phyloP scores from a whole-genome alignment of 1,140 invertebrate species.

The Tetraneura akinire region DNA sequence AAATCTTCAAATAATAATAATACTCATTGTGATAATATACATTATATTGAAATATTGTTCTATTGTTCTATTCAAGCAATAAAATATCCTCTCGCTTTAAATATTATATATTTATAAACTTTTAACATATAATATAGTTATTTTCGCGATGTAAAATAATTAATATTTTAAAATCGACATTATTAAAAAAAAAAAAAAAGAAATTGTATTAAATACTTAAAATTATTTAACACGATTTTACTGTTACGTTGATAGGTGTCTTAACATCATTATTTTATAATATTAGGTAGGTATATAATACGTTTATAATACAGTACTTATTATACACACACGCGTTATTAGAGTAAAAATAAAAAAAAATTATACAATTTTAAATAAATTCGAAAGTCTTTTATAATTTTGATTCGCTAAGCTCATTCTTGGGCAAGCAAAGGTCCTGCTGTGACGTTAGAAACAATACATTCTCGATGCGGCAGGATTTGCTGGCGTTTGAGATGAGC shows the following conservation, averaged over 20 bases:
- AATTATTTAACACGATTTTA: neutral
- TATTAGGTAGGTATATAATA: too few species aligned
- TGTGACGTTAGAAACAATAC: slow-evolving; percentile 51
- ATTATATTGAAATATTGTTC: too few species aligned
- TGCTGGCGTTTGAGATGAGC: slow-evolving; percentile 24
- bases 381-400: slow-evolving; percentile 46
- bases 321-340: neutral
- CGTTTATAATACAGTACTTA: too few species aligned
- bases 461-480: slow-evolving; percentile 39
- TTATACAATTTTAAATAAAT: slow-evolving; percentile 36
- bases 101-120: neutral
- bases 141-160: neutral
- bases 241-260: neutral
- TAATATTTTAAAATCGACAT: neutral
- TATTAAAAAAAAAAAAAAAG: neutral
- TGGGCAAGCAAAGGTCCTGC: neutral
- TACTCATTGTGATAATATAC: neutral
- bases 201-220: slow-evolving; percentile 4
- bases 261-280: too few species aligned
- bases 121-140: neutral
- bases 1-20: slow-evolving; percentile 18
- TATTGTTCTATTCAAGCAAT: neutral
- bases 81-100: neutral
- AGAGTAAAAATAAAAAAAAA: slow-evolving; percentile 11
- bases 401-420: slow-evolving; percentile 41